These are phyloP conservation scores for Spea multiplicata DNA, from an alignment of 2,113 vertebrate genomes.

Conservation along the genomic window DNA sequence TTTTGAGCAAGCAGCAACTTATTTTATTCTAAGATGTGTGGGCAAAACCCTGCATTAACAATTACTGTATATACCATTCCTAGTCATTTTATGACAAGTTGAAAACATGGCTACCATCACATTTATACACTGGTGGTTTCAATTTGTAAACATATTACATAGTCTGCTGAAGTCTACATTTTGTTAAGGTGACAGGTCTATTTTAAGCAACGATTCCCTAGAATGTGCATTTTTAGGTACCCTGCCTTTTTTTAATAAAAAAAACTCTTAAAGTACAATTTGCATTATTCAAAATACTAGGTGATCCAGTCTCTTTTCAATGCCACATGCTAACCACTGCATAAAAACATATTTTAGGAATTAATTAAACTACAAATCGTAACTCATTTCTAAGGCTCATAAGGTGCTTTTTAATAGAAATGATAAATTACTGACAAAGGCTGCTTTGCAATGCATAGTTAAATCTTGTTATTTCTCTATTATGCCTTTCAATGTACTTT, in stretches of 20 bases:
- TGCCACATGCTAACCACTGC: not conserved
- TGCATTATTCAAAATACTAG: not conserved
- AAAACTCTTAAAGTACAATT: slow-evolving; percentile 49
- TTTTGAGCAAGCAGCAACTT: too few species aligned
- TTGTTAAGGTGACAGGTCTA: too few species aligned
- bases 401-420: not conserved
- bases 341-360: not conserved
- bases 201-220: too few species aligned
- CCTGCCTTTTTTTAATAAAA: slow-evolving; percentile 27
- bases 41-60: too few species aligned
- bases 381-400: not conserved
- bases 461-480: slow-evolving; percentile 1
- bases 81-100: too few species aligned
- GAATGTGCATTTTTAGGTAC: too few species aligned
- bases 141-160: too few species aligned
- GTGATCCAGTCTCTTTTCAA: not conserved
- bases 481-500: not conserved
- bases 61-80: too few species aligned
- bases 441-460: not conserved
- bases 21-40: too few species aligned
- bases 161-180: too few species aligned
- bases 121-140: too few species aligned
- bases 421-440: not conserved
- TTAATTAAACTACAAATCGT: not conserved
- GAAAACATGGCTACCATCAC: too few species aligned